phyloP scores from a whole-genome alignment of 2,797 vertebrate species.

The Yasuhikotakia modesta region DNA sequence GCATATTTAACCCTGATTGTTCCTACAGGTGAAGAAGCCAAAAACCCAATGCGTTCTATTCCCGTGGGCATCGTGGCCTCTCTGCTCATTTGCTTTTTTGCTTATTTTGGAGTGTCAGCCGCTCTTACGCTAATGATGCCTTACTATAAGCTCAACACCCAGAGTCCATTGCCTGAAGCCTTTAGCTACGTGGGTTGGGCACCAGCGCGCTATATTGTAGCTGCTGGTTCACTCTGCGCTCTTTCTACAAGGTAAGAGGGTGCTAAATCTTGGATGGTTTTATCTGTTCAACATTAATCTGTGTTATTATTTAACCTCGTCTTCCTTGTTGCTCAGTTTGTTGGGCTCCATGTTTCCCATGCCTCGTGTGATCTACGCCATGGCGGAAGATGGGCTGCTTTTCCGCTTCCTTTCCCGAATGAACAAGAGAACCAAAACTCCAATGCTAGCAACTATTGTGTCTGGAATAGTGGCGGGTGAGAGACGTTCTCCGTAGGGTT shows the following conservation, averaged over 20 bases:
- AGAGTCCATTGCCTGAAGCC: slow-evolving; percentile 90
- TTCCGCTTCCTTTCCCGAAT: slow-evolving; percentile 84
- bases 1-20: neutral
- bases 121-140: slow-evolving; percentile 97
- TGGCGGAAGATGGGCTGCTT: slow-evolving; percentile 94
- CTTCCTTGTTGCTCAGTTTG: slow-evolving; percentile 73
- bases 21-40: slow-evolving; percentile 89
- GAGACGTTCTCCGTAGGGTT: neutral
- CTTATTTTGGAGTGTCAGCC: slow-evolving; percentile 92
- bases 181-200: slow-evolving; percentile 87
- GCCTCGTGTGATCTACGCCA: slow-evolving; percentile 95
- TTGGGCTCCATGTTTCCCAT: slow-evolving; percentile 98
- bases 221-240: slow-evolving; percentile 91
- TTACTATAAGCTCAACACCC: slow-evolving; percentile 84
- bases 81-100: slow-evolving; percentile 92
- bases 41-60: slow-evolving; percentile 92
- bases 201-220: slow-evolving; percentile 88
- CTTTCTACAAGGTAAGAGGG: slow-evolving; percentile 89
- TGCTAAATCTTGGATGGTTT: neutral
- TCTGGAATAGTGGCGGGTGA: slow-evolving; percentile 88
- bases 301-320: neutral
- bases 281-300: neutral
- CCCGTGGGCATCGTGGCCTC: slow-evolving; percentile 92
- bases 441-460: slow-evolving; percentile 84
- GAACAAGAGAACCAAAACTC: slow-evolving; percentile 85